Evolutionary conservation across 1,140 invertebrate genomes (phyloP).

Genomic region (Bombus huntii): DNA sequence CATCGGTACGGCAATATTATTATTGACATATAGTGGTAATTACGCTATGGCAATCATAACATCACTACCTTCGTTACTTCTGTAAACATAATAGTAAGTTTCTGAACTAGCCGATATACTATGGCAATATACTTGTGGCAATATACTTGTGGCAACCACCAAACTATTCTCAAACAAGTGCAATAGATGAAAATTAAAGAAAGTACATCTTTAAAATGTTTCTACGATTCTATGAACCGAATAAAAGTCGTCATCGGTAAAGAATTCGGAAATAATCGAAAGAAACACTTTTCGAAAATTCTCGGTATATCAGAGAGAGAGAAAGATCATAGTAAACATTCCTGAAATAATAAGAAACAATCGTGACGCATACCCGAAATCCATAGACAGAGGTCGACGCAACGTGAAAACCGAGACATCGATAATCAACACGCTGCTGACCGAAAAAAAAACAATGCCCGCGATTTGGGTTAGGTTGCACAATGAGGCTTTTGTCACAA

Average conservation of each 20-base stretch:
- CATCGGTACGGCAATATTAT: background rate
- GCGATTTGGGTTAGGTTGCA: background rate
- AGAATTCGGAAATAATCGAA: background rate
- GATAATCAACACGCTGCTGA: background rate
- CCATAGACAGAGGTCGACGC: too few species aligned
- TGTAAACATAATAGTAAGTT: background rate
- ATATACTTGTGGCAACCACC: too few species aligned
- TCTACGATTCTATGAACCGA: background rate
- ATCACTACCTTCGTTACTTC: background rate
- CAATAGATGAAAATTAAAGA: background rate
- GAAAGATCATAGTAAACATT: too few species aligned
- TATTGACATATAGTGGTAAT: background rate
- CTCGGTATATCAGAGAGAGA: too few species aligned
- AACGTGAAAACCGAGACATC: too few species aligned
- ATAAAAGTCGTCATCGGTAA: background rate
- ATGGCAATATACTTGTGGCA: too few species aligned
- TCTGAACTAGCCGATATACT: background rate
- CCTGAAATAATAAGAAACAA: background rate
- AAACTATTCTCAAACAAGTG: background rate
- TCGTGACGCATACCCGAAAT: too few species aligned
- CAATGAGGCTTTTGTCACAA: constrained; percentile 9
- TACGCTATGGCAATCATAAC: background rate
- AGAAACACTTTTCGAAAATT: background rate
- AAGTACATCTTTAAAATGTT: background rate
- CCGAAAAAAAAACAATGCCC: background rate